Evolutionary conservation across 1,140 invertebrate species (phyloP).

Genomic region (Calycopis cecrops): DNA sequence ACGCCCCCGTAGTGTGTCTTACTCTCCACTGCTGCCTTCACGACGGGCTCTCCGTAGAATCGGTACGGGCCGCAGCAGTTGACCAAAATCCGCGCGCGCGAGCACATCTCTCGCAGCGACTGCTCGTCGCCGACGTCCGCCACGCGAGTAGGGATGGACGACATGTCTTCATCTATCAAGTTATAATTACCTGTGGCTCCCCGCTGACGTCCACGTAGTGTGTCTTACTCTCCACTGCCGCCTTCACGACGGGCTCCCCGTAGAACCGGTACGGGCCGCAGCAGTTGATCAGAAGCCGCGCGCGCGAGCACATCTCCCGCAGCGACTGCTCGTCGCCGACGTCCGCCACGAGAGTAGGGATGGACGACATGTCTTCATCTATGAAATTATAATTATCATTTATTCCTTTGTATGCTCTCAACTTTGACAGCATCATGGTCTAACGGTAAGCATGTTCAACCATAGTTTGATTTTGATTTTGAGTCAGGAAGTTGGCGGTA

Average conservation of each 20-base stretch:
- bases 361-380: constrained; percentile 74
- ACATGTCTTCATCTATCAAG: constrained; percentile 65
- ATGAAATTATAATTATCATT: background rate
- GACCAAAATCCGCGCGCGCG: constrained; percentile 82
- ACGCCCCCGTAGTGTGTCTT: no score
- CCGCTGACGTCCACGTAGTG: constrained; percentile 96
- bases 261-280: constrained; percentile 93
- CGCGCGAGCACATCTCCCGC: constrained; percentile 83
- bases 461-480: no score
- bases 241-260: constrained; percentile 93
- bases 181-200: constrained; percentile 83
- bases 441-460: no score
- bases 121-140: constrained; percentile 86
- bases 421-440: background rate
- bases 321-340: constrained; percentile 83
- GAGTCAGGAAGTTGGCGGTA: no score
- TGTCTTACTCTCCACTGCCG: constrained; percentile 87
- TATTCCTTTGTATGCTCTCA: background rate
- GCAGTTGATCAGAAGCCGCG: constrained; percentile 88
- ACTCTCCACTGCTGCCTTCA: constrained; percentile 93
- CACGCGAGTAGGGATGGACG: constrained; percentile 81
- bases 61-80: constrained; percentile 95
- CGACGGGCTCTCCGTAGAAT: constrained; percentile 93
- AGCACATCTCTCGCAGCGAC: constrained; percentile 86
- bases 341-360: constrained; percentile 87